Conservation (phyloP, 2,113 vertebrate species). For the Cryptotis parvus region DNA sequence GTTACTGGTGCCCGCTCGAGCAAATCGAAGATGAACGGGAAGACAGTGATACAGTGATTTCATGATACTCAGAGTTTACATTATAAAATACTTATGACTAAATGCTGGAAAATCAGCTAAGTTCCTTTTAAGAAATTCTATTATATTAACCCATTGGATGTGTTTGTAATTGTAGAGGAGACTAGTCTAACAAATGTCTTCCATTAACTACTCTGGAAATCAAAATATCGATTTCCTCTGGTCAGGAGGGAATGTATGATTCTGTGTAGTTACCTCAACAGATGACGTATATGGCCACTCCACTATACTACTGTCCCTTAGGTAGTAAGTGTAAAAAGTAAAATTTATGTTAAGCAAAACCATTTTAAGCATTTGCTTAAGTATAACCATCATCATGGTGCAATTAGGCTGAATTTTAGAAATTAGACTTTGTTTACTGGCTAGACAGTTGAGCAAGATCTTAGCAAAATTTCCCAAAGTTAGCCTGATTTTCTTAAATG, state of each 20-base stretch:
- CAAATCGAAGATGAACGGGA: too few species aligned
- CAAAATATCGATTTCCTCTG: neutral
- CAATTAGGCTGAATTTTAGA: conserved; percentile 33
- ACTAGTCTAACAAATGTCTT: conserved; percentile 37
- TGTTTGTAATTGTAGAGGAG: conserved; percentile 43
- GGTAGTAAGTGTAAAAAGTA: neutral
- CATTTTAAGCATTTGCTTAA: conserved; percentile 33
- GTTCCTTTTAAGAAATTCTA: conserved; percentile 36
- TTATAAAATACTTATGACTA: conserved; percentile 37
- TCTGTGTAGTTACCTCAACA: neutral
- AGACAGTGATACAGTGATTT: too few species aligned
- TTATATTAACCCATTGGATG: conserved; percentile 27
- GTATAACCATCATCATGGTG: conserved; percentile 61
- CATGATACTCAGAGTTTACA: neutral
- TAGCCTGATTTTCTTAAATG: neutral
- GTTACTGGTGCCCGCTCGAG: too few species aligned
- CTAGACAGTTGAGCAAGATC: neutral
- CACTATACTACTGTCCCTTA: neutral
- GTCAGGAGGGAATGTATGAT: neutral
- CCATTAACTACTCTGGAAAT: conserved; percentile 43
- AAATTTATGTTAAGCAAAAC: conserved; percentile 63
- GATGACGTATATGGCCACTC: conserved; percentile 18
- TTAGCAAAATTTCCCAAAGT: conserved; percentile 24
- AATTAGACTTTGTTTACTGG: neutral
- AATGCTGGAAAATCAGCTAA: neutral